phyloP scores from a whole-genome alignment of 2,888 invertebrate species.

The Cecidostiba fungosa region DNA sequence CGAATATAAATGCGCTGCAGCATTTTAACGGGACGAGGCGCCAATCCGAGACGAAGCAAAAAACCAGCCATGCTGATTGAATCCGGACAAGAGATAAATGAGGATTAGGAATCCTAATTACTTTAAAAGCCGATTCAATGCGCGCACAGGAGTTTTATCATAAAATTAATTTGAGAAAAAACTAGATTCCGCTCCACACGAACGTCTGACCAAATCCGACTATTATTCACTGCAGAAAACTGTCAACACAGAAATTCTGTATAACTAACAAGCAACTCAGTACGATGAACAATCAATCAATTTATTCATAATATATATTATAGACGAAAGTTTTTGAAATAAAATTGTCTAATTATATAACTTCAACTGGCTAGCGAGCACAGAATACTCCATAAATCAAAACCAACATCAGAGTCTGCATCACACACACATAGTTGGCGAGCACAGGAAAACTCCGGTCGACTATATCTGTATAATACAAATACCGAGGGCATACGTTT shows the following conservation, averaged over 20 bases:
- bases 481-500: background rate
- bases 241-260: too few species aligned
- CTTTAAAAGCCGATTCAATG: slow-evolving; percentile 35
- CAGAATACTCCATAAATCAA: background rate
- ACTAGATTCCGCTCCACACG: too few species aligned
- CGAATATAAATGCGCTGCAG: slow-evolving; percentile 25
- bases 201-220: too few species aligned
- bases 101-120: slow-evolving; percentile 58
- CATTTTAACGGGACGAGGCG: slow-evolving; percentile 54
- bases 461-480: background rate
- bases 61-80: slow-evolving; percentile 47
- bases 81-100: slow-evolving; percentile 48
- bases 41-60: slow-evolving; percentile 25
- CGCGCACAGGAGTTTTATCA: background rate
- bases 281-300: too few species aligned
- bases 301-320: too few species aligned
- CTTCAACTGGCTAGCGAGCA: background rate
- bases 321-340: too few species aligned
- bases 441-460: background rate
- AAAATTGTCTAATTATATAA: too few species aligned
- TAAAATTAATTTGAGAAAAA: background rate
- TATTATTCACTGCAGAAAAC: too few species aligned
- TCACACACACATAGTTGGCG: background rate
- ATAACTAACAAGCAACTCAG: too few species aligned
- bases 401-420: background rate